Evolutionary conservation across 2,113 vertebrate genomes (phyloP).

Genomic region (Hyperoodon ampullatus): DNA sequence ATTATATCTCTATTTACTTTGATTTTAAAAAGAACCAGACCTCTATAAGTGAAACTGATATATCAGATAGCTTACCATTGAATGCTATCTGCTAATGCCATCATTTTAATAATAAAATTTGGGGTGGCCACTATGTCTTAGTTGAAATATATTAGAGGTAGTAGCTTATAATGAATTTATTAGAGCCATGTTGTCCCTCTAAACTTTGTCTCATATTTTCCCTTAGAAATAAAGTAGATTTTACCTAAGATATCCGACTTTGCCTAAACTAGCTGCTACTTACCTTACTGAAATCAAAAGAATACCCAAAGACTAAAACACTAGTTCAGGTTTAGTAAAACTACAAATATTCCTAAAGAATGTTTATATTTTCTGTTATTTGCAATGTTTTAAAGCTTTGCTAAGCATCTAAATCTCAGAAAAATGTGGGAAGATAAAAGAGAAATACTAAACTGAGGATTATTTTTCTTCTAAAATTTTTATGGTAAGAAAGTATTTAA

Average conservation of each 20-base stretch:
- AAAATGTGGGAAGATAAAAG: neutral
- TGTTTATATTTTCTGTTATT: neutral
- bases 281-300: neutral
- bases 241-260: neutral
- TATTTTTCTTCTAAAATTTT: neutral
- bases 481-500: neutral
- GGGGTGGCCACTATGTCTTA: neutral
- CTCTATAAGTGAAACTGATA: neutral
- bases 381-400: neutral
- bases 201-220: neutral
- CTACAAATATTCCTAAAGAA: neutral
- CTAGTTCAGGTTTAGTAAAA: neutral
- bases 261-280: neutral
- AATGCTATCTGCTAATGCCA: neutral
- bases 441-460: neutral
- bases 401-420: neutral
- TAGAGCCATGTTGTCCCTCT: neutral
- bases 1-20: neutral
- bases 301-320: neutral
- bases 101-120: neutral
- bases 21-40: neutral
- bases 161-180: neutral
- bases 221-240: neutral
- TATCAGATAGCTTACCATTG: neutral
- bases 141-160: neutral